phyloP scores from a whole-genome alignment of 2,888 invertebrate species.

The Anarsia innoxiella region DNA sequence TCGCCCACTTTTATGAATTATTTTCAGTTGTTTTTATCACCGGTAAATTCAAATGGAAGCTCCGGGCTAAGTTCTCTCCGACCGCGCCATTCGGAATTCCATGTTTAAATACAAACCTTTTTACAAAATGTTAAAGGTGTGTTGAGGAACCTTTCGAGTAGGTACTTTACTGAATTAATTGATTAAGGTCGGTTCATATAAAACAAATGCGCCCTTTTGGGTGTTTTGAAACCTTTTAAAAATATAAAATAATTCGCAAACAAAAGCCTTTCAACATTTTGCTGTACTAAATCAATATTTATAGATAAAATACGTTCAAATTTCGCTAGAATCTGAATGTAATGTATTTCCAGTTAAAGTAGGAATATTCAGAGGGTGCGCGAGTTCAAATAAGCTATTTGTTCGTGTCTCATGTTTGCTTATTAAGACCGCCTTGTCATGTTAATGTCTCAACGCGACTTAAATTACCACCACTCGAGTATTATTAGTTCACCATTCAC shows the following conservation, averaged over 20 bases:
- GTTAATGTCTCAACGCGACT: slow-evolving; percentile 31
- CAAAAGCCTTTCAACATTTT: too few species aligned
- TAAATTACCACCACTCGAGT: slow-evolving; percentile 19
- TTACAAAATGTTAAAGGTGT: slow-evolving; percentile 15
- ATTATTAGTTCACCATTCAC: slow-evolving; percentile 32
- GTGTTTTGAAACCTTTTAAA: too few species aligned
- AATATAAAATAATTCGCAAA: too few species aligned
- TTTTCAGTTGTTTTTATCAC: slow-evolving; percentile 66
- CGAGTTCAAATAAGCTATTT: slow-evolving; percentile 35
- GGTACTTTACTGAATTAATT: slow-evolving; percentile 2
- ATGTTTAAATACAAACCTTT: slow-evolving; percentile 17
- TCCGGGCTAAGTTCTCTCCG: slow-evolving; percentile 31
- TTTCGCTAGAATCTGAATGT: too few species aligned
- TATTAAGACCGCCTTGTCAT: slow-evolving; percentile 50
- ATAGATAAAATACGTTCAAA: too few species aligned
- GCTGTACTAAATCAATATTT: too few species aligned
- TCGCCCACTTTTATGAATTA: slow-evolving; percentile 68
- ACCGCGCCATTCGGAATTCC: slow-evolving; percentile 8
- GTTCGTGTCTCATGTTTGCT: slow-evolving; percentile 31
- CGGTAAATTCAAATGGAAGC: slow-evolving; percentile 51
- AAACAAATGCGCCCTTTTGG: too few species aligned
- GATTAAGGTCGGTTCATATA: too few species aligned
- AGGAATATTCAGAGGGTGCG: too few species aligned
- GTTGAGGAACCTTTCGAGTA: not conserved
- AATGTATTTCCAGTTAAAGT: too few species aligned